Conservation (phyloP, 2,888 invertebrate genomes). For the Mythimna ferrago region DNA sequence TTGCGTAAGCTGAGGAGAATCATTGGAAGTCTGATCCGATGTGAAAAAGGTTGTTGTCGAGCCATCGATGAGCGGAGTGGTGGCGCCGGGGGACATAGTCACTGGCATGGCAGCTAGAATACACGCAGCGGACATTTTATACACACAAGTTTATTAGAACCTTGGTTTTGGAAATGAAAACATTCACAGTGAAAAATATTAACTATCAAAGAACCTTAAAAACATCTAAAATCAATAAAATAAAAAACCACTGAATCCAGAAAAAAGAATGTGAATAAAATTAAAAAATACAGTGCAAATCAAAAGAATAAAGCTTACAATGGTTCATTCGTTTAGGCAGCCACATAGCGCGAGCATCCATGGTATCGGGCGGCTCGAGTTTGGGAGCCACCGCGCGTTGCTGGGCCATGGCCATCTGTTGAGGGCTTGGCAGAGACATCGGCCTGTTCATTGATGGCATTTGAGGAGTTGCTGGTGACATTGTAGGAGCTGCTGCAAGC, state of each 20-base stretch:
- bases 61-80: slow-evolving; percentile 86
- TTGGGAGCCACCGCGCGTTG: slow-evolving; percentile 90
- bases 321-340: slow-evolving; percentile 92
- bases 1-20: slow-evolving; percentile 83
- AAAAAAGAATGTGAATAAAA: slow-evolving; percentile 62
- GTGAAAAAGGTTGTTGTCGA: slow-evolving; percentile 84
- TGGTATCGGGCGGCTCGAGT: slow-evolving; percentile 91
- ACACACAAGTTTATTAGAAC: too few species aligned
- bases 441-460: slow-evolving; percentile 85
- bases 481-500: slow-evolving; percentile 84
- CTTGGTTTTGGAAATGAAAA: not conserved
- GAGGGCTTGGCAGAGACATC: slow-evolving; percentile 83
- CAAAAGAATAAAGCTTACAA: slow-evolving; percentile 90
- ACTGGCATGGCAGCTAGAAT: slow-evolving; percentile 87
- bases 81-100: slow-evolving; percentile 85
- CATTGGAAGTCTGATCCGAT: slow-evolving; percentile 82
- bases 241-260: slow-evolving; percentile 42
- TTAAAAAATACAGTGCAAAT: slow-evolving; percentile 70
- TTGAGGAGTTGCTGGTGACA: slow-evolving; percentile 87
- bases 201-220: not conserved
- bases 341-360: slow-evolving; percentile 92
- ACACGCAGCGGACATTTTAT: slow-evolving; percentile 15
- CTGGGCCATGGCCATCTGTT: slow-evolving; percentile 83
- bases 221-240: slow-evolving; percentile 30
- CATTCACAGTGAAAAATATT: not conserved